Evolutionary conservation across 2,113 vertebrate genomes (phyloP).

Genomic region (Vulpes vulpes): DNA sequence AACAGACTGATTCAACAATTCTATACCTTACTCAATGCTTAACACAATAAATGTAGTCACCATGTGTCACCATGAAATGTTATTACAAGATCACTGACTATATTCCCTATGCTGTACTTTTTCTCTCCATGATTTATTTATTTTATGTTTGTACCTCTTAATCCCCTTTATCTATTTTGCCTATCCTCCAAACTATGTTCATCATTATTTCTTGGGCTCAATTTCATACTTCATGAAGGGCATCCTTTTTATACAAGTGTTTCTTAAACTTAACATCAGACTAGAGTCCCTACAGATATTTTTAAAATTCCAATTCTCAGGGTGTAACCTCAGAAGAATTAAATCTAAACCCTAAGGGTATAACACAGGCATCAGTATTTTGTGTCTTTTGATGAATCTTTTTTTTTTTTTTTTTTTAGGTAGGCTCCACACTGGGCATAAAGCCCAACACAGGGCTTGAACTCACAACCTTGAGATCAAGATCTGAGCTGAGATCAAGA

Average conservation of each 20-base stretch:
- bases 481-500: not conserved
- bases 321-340: slow-evolving; percentile 8
- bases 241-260: not conserved
- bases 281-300: not conserved
- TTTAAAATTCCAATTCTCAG: not conserved
- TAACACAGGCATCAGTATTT: not conserved
- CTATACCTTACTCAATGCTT: not conserved
- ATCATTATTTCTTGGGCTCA: not conserved
- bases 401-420: not conserved
- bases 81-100: not conserved
- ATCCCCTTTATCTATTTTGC: not conserved
- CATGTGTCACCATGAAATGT: not conserved
- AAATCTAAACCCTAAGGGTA: not conserved
- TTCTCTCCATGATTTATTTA: not conserved
- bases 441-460: not conserved
- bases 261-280: slow-evolving; percentile 18
- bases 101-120: not conserved
- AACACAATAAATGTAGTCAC: not conserved
- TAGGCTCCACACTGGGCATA: not conserved
- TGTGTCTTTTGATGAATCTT: not conserved
- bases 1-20: not conserved
- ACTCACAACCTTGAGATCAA: not conserved
- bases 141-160: not conserved
- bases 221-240: slow-evolving; percentile 1
- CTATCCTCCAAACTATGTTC: not conserved